These are phyloP conservation scores for Orthosia gothica DNA, from an alignment of 2,888 invertebrate genomes.

Conservation along the genomic window DNA sequence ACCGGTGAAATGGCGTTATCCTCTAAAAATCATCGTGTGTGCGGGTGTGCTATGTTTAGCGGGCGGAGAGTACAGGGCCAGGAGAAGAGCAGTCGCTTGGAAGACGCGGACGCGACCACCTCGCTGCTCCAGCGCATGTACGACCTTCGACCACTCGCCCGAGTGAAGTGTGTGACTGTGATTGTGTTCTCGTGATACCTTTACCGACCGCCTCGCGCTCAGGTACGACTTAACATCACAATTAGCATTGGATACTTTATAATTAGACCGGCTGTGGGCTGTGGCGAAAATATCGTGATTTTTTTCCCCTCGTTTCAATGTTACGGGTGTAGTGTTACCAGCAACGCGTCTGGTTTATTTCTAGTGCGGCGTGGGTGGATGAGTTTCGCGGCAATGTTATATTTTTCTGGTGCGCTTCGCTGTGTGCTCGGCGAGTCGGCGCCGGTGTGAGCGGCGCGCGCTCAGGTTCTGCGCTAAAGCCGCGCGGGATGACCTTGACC, in stretches of 20 bases:
- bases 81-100: slow-evolving; percentile 86
- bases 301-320: slow-evolving; percentile 78
- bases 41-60: slow-evolving; percentile 85
- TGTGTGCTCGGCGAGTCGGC: slow-evolving; percentile 62
- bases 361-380: slow-evolving; percentile 84
- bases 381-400: slow-evolving; percentile 75
- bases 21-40: slow-evolving; percentile 74
- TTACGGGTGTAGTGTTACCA: slow-evolving; percentile 89
- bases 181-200: slow-evolving; percentile 83
- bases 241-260: slow-evolving; percentile 71
- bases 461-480: slow-evolving; percentile 63
- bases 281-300: slow-evolving; percentile 76
- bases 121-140: slow-evolving; percentile 86
- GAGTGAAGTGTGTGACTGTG: slow-evolving; percentile 91
- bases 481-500: slow-evolving; percentile 87
- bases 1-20: slow-evolving; percentile 83
- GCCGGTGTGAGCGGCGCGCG: slow-evolving; percentile 64
- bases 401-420: slow-evolving; percentile 72
- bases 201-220: slow-evolving; percentile 71
- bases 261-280: slow-evolving; percentile 71
- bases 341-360: slow-evolving; percentile 88
- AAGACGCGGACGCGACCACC: slow-evolving; percentile 89
- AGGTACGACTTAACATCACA: slow-evolving; percentile 73
- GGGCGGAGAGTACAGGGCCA: slow-evolving; percentile 74
- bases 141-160: slow-evolving; percentile 89